Evolutionary conservation across 2,888 invertebrate species (phyloP).

Genomic region (Colletes collaris): DNA sequence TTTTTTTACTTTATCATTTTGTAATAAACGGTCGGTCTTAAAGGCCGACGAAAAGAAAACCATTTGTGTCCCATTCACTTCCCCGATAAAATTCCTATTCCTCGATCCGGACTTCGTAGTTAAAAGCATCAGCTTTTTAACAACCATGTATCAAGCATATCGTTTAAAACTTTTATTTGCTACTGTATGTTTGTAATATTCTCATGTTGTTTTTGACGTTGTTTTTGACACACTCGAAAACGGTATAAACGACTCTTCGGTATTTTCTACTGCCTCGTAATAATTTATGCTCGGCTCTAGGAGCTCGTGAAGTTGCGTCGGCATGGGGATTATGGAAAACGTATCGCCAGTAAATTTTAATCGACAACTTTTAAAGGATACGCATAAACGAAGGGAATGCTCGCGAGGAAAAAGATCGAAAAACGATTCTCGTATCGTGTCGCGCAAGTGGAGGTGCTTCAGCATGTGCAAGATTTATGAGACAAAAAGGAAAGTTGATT

Average conservation of each 20-base stretch:
- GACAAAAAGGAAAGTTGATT: slow-evolving; percentile 72
- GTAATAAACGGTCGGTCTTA: no score
- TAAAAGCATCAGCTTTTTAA: no score
- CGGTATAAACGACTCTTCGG: not conserved
- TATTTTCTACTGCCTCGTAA: not conserved
- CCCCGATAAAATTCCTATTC: no score
- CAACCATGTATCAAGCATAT: no score
- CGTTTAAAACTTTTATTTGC: no score
- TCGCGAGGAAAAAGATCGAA: slow-evolving; percentile 11
- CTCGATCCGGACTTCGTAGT: no score
- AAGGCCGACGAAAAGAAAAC: no score
- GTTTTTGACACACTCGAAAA: not conserved
- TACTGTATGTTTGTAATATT: no score
- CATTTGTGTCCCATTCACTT: no score
- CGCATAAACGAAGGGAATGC: slow-evolving; percentile 2
- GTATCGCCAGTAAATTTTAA: slow-evolving; percentile 25
- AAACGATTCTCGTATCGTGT: slow-evolving; percentile 25
- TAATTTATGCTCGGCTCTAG: slow-evolving; percentile 6
- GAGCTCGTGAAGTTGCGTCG: not conserved
- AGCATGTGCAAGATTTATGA: slow-evolving; percentile 67
- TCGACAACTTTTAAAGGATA: slow-evolving; percentile 30
- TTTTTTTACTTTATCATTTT: no score
- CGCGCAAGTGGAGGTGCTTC: slow-evolving; percentile 20
- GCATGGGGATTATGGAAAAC: slow-evolving; percentile 4
- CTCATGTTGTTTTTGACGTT: no score